phyloP scores from a whole-genome alignment of 2,113 vertebrate genomes.

The Camarhynchus parvulus region DNA sequence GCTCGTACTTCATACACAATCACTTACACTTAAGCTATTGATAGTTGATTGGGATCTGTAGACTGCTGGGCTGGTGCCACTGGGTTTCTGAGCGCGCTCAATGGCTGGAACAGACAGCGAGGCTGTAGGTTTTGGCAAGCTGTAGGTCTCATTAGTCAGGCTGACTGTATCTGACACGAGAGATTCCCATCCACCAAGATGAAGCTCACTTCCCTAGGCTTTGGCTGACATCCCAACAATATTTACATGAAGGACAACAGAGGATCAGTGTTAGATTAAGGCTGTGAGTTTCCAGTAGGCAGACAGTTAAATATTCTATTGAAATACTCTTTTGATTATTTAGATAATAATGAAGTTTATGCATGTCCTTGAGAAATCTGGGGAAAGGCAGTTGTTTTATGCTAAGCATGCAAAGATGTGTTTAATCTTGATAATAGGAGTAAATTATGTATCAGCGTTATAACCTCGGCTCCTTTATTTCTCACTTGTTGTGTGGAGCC shows the following conservation, averaged over 20 bases:
- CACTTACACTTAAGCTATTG: conserved; percentile 79
- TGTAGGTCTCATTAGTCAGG: conserved; percentile 76
- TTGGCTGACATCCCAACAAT: conserved; percentile 74
- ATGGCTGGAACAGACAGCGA: conserved; percentile 74
- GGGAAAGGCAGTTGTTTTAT: conserved; percentile 51
- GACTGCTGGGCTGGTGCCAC: conserved; percentile 72
- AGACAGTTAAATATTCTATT: conserved; percentile 64
- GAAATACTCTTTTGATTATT: conserved; percentile 63
- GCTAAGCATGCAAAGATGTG: conserved; percentile 58
- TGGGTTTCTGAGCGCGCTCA: conserved; percentile 71
- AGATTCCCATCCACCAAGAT: conserved; percentile 77
- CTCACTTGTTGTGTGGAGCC: not conserved
- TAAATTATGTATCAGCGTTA: conserved; percentile 64
- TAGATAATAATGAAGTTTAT: conserved; percentile 57
- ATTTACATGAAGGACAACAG: conserved; percentile 73
- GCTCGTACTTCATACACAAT: conserved; percentile 70
- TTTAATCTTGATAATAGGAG: conserved; percentile 70
- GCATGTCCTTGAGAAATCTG: conserved; percentile 62
- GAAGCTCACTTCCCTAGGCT: conserved; percentile 74
- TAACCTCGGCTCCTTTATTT: conserved; percentile 12
- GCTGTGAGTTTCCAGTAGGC: conserved; percentile 62
- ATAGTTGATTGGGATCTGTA: conserved; percentile 74
- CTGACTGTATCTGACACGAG: conserved; percentile 78
- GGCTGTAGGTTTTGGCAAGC: conserved; percentile 76
- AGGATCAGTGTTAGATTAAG: conserved; percentile 66